Percentiles rank a stretch among this genome's conserved stretches.
Evolutionary conservation across 1,140 invertebrate genomes (phyloP).

Genomic region (Drosophila bocqueti): DNA sequence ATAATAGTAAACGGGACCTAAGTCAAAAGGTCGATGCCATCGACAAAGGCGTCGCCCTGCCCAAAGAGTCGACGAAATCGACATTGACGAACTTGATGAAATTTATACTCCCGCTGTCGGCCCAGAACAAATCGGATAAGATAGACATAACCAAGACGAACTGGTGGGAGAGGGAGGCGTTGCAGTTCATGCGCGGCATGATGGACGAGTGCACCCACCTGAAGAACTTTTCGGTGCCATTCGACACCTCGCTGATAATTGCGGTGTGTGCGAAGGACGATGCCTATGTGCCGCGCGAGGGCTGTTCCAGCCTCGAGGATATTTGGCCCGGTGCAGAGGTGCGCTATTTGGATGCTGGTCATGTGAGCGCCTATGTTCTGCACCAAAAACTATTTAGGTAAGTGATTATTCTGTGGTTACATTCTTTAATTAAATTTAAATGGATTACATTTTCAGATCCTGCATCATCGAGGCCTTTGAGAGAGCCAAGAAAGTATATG

Average conservation of each 20-base stretch:
- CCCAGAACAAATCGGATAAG: constrained; percentile 54
- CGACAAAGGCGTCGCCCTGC: constrained; percentile 10
- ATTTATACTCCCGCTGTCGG: constrained; percentile 64
- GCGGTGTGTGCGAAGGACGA: constrained; percentile 95
- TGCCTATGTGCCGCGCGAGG: constrained; percentile 95
- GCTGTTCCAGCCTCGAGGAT: constrained; percentile 92
- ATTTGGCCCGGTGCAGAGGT: constrained; percentile 97
- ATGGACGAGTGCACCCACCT: constrained; percentile 99
- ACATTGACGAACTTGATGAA: constrained; percentile 80
- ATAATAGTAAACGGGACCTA: constrained; percentile 33
- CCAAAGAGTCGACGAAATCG: constrained; percentile 28
- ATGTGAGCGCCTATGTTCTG: constrained; percentile 95
- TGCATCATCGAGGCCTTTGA: constrained; percentile 89
- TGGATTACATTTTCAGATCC: constrained; percentile 85
- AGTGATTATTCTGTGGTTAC: not conserved
- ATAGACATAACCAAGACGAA: constrained; percentile 87
- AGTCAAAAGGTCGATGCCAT: constrained; percentile 28
- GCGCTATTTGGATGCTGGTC: constrained; percentile 94
- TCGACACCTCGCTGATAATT: constrained; percentile 94
- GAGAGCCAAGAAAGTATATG: constrained; percentile 86
- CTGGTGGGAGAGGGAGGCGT: constrained; percentile 90
- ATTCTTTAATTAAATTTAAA: not conserved
- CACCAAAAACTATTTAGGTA: constrained; percentile 95
- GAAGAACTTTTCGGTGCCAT: constrained; percentile 94
- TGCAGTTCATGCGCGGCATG: constrained; percentile 98